Conservation (phyloP, 2,113 vertebrate species). For the Apodemus speciosus region DNA sequence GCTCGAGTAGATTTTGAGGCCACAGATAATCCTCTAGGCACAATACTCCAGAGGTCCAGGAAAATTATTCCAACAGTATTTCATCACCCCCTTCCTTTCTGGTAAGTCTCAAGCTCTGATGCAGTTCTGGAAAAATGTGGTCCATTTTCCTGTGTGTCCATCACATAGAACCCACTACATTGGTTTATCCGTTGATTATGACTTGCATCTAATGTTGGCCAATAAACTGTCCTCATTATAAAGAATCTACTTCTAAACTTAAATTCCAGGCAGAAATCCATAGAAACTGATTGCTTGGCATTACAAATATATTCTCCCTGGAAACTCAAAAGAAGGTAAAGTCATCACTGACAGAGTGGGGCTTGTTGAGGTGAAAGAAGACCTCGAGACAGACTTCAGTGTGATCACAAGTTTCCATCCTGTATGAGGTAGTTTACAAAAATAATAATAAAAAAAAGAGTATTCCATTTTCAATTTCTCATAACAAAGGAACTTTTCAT, state of each 20-base stretch:
- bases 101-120: conserved; percentile 25
- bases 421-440: conserved; percentile 62
- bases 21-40: conserved; percentile 14
- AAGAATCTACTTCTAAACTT: conserved; percentile 70
- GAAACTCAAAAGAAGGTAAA: conserved; percentile 73
- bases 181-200: conserved; percentile 59
- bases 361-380: conserved; percentile 64
- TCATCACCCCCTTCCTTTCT: conserved; percentile 44
- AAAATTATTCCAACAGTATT: conserved; percentile 25
- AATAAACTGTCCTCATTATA: conserved; percentile 66
- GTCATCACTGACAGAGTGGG: conserved; percentile 63
- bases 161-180: conserved; percentile 56
- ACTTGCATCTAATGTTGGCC: conserved; percentile 52
- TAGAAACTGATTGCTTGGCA: conserved; percentile 69
- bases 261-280: conserved; percentile 68
- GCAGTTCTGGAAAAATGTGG: conserved; percentile 65
- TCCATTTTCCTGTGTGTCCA: conserved; percentile 52
- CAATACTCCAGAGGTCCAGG: background rate
- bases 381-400: conserved; percentile 65
- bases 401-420: conserved; percentile 64
- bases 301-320: conserved; percentile 69
- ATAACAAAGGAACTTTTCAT: conserved; percentile 66
- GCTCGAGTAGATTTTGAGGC: conserved; percentile 19
- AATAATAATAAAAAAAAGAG: background rate
- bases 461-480: conserved; percentile 64